phyloP scores from a whole-genome alignment of 2,888 invertebrate genomes.

The Drosophila acutilabella region DNA sequence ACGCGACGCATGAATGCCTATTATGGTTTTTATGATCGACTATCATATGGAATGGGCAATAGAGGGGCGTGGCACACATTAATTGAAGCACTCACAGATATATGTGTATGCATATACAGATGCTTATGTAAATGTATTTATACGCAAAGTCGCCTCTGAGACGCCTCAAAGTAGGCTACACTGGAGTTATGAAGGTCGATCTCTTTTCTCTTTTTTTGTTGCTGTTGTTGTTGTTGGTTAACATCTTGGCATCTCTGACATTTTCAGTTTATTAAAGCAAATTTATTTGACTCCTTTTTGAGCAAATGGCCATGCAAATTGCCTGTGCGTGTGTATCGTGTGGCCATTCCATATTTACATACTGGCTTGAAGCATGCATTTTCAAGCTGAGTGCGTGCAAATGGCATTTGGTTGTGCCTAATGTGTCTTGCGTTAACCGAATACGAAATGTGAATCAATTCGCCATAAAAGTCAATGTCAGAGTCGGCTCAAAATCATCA shows the following conservation, averaged over 20 bases:
- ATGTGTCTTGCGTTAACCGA: constrained; percentile 44
- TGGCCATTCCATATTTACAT: constrained; percentile 32
- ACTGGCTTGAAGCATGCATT: constrained; percentile 7
- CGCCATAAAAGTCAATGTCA: neutral
- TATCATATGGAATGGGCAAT: constrained; percentile 4
- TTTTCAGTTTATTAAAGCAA: constrained; percentile 41
- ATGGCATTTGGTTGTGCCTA: constrained; percentile 51
- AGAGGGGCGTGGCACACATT: constrained; percentile 43
- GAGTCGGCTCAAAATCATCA: neutral
- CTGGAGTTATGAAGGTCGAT: constrained; percentile 14
- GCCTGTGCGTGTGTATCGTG: constrained; percentile 20
- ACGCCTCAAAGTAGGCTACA: constrained; percentile 35
- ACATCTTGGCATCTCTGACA: constrained; percentile 25
- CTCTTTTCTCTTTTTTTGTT: too few species aligned
- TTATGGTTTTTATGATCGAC: constrained; percentile 55
- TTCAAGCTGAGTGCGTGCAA: constrained; percentile 63
- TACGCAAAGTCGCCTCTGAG: constrained; percentile 36
- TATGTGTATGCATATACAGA: neutral
- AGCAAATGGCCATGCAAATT: constrained; percentile 42
- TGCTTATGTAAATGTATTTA: neutral
- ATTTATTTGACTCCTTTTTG: constrained; percentile 42
- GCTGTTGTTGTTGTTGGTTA: neutral
- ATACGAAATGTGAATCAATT: constrained; percentile 42
- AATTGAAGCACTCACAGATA: constrained; percentile 42
- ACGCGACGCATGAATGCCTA: constrained; percentile 41